A percentile compares a stretch with the other conserved stretches of the same genome.
Evolutionary conservation across 2,888 invertebrate species (phyloP).

Genomic region (Troides aeacus): DNA sequence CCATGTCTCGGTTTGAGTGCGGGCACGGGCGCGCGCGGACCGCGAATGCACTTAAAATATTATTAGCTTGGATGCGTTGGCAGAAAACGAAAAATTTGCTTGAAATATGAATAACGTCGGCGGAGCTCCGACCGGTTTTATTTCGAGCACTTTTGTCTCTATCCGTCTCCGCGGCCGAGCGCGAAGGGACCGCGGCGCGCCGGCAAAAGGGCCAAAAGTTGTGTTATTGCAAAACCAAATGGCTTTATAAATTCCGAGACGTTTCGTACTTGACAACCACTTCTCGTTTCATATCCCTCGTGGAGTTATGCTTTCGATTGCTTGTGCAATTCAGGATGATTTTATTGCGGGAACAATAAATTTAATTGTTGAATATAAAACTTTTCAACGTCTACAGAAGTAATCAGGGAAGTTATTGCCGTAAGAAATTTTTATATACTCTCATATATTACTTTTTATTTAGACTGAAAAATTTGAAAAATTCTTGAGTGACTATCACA

Average conservation of each 20-base stretch:
- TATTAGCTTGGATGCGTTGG: constrained; percentile 22
- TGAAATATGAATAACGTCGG: constrained; percentile 29
- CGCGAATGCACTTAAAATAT: constrained; percentile 28
- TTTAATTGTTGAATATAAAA: constrained; percentile 35
- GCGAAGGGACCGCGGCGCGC: constrained; percentile 36
- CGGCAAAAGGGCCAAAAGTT: constrained; percentile 57
- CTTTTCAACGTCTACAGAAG: background rate
- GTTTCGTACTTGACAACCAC: constrained; percentile 51
- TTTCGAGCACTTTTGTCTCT: constrained; percentile 31
- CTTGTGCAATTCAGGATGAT: constrained; percentile 10
- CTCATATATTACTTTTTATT: background rate
- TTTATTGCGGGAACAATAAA: constrained; percentile 18
- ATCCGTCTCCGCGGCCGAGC: constrained; percentile 32
- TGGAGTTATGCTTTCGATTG: constrained; percentile 48
- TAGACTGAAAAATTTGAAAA: background rate
- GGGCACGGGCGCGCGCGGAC: constrained; percentile 3
- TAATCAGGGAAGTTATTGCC: background rate
- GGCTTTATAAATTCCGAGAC: constrained; percentile 57
- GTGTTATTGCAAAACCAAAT: constrained; percentile 57
- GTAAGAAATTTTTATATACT: background rate
- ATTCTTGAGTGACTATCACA: too few relatives aligned
- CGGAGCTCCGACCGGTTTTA: constrained; percentile 27
- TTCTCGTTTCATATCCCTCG: constrained; percentile 44
- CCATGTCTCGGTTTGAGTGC: constrained; percentile 4
- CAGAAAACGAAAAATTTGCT: constrained; percentile 25